Evolutionary conservation across 2,888 invertebrate species (phyloP).

Genomic region (Coelogynopora nodosa): DNA sequence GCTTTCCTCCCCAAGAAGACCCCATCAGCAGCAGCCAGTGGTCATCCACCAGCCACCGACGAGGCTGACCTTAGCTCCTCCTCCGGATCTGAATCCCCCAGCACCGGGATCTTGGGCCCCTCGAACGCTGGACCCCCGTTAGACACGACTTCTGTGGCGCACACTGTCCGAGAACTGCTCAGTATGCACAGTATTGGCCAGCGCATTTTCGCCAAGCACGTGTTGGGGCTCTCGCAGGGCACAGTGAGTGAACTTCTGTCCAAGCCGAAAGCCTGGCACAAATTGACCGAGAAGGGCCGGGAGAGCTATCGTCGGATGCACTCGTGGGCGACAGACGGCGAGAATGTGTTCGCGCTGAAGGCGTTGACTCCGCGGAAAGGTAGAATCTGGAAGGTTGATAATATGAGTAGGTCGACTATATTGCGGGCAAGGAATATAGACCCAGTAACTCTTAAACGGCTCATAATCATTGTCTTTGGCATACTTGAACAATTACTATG

Average conservation of each 20-base stretch:
- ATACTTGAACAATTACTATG: too few species aligned
- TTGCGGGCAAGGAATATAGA: too few species aligned
- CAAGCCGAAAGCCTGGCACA: conserved; percentile 99
- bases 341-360: conserved; percentile 91
- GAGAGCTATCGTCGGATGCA: conserved; percentile 99
- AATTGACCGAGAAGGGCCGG: conserved; percentile 95
- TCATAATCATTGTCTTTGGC: too few species aligned
- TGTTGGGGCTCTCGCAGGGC: conserved; percentile 87
- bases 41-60: too few species aligned
- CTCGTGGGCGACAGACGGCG: conserved; percentile 96
- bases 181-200: conserved; percentile 98
- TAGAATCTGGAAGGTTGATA: too few species aligned
- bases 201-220: conserved; percentile 94
- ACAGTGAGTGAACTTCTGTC: conserved; percentile 95
- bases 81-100: background rate
- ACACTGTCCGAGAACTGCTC: conserved; percentile 83
- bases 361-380: conserved; percentile 73
- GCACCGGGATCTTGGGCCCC: background rate
- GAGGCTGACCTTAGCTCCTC: conserved; percentile 6
- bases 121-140: conserved; percentile 60
- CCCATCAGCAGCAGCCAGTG: too few species aligned
- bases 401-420: too few species aligned
- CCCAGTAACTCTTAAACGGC: too few species aligned
- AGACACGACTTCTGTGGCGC: conserved; percentile 85
- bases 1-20: background rate